Conservation (phyloP, 2,797 vertebrate genomes). For the Chiroxiphia lanceolata region DNA sequence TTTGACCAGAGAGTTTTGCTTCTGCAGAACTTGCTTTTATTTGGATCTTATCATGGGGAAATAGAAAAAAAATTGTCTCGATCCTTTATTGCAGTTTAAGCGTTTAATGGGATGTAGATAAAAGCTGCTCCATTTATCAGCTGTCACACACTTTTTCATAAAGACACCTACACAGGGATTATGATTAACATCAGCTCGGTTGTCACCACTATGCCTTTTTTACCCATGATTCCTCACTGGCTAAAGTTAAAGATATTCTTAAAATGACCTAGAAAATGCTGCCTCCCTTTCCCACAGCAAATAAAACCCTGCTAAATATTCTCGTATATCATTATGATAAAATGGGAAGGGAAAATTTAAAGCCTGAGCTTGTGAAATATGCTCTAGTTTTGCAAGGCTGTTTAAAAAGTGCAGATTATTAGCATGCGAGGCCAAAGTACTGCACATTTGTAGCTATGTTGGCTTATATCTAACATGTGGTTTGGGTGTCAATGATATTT, state of each 20-base stretch:
- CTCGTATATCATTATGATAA: neutral
- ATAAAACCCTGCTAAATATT: conserved; percentile 43
- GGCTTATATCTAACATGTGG: neutral
- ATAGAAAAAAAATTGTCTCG: neutral
- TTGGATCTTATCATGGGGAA: neutral
- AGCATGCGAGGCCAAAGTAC: neutral
- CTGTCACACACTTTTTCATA: neutral
- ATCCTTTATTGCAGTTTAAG: neutral
- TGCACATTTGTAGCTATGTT: neutral
- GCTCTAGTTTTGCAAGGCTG: neutral
- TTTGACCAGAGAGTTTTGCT: neutral
- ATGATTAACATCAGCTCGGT: conserved; percentile 21
- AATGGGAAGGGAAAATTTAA: neutral
- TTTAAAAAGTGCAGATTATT: neutral
- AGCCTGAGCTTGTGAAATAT: conserved; percentile 28
- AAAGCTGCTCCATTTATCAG: conserved; percentile 37
- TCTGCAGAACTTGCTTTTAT: neutral
- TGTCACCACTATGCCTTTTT: conserved; percentile 28
- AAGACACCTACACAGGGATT: conserved; percentile 20
- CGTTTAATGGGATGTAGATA: conserved; percentile 1
- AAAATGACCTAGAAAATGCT: conserved; percentile 64
- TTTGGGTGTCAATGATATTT: neutral
- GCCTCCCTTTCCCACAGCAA: conserved; percentile 38
- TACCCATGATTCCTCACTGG: conserved; percentile 18
- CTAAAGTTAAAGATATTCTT: conserved; percentile 55